A percentile compares a stretch with the other conserved stretches of the same genome.
These are phyloP conservation scores for Propithecus perrieri DNA, from an alignment of 2,797 vertebrate genomes.

Conservation along the genomic window DNA sequence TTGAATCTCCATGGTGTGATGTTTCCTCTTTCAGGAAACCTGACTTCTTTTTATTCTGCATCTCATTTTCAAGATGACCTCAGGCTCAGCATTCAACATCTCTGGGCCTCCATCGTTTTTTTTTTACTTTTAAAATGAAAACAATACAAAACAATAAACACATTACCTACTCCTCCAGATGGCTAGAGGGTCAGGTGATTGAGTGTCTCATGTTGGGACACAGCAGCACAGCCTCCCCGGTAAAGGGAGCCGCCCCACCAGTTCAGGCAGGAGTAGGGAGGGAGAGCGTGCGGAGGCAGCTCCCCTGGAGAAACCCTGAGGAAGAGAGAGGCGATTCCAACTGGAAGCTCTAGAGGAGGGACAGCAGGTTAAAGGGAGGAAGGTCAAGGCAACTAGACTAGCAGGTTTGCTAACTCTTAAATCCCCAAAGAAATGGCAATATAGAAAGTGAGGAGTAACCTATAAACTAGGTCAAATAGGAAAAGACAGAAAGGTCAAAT, in stretches of 20 bases:
- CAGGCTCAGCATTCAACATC: background rate
- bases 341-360: background rate
- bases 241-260: too few relatives aligned
- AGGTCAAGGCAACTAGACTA: background rate
- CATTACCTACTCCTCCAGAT: background rate
- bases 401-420: background rate
- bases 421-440: background rate
- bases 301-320: background rate
- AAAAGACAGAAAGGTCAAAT: background rate
- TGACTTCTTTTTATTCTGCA: background rate
- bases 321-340: background rate
- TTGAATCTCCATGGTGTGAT: background rate
- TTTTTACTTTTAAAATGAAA: background rate
- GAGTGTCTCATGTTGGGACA: background rate
- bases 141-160: background rate
- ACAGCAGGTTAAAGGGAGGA: background rate
- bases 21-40: slow-evolving; percentile 16
- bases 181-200: background rate
- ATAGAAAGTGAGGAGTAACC: background rate
- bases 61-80: slow-evolving; percentile 1
- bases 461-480: background rate
- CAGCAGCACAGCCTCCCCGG: background rate
- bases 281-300: background rate
- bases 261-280: background rate
- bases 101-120: background rate